A percentile compares a stretch with the other conserved stretches of the same genome.
Conservation (phyloP, 37 sponge, comb jelly and placozoan species). For the Ianthella basta region DNA sequence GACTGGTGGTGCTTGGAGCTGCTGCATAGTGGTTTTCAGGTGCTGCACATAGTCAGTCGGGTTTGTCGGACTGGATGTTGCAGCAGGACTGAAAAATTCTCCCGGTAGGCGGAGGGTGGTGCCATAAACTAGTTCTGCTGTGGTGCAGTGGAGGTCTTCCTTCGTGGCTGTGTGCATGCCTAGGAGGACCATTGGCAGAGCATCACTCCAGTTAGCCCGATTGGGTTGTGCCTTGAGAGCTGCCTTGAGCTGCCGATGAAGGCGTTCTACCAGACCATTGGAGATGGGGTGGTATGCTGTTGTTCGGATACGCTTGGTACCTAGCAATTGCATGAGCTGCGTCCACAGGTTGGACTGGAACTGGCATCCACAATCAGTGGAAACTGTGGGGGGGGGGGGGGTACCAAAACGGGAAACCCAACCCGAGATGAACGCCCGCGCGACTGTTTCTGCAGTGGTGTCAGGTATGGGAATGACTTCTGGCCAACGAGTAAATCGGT, state of each 20-base stretch:
- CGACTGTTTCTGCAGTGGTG: conserved; percentile 51
- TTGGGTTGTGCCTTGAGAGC: conserved; percentile 37
- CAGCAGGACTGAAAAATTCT: conserved; percentile 41
- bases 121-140: conserved; percentile 50
- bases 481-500: conserved; percentile 66
- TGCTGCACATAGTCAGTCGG: conserved; percentile 38
- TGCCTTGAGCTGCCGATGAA: conserved; percentile 52
- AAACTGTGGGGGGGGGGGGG: conserved; percentile 33
- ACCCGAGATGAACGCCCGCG: conserved; percentile 26
- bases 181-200: conserved; percentile 41
- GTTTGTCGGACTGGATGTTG: conserved; percentile 3
- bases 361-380: conserved; percentile 49
- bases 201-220: conserved; percentile 26
- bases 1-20: conserved; percentile 24
- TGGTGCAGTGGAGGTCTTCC: conserved; percentile 43
- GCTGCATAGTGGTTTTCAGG: conserved; percentile 43
- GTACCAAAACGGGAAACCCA: conserved; percentile 54
- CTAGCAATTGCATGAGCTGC: conserved; percentile 39
- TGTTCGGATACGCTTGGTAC: conserved; percentile 29
- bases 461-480: conserved; percentile 46
- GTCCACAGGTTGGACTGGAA: conserved; percentile 47
- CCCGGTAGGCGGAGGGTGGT: conserved; percentile 49
- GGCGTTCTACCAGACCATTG: conserved; percentile 49
- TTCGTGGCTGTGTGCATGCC: conserved; percentile 39
- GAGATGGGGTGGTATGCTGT: conserved; percentile 56